Evolutionary conservation across 2,113 vertebrate genomes (phyloP).

Genomic region (Hyaena hyaena): DNA sequence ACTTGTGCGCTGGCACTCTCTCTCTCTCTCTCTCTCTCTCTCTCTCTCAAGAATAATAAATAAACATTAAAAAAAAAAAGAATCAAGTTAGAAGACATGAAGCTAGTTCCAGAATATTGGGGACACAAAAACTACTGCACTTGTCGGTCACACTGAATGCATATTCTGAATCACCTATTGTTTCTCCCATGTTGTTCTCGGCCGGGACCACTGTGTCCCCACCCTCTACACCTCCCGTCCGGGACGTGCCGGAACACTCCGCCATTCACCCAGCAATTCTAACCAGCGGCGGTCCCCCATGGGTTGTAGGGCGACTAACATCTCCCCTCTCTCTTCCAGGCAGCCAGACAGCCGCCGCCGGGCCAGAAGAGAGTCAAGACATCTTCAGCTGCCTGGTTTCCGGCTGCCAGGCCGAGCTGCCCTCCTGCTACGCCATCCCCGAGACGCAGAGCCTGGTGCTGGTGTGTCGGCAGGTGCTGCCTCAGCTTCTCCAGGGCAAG

Average conservation of each 20-base stretch:
- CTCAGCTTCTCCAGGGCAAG: constrained; percentile 83
- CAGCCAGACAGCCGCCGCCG: constrained; percentile 48
- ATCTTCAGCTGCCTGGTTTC: constrained; percentile 90
- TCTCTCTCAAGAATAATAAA: no score
- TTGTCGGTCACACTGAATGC: not conserved
- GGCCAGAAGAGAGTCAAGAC: constrained; percentile 80
- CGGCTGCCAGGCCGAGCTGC: constrained; percentile 81
- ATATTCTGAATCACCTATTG: not conserved
- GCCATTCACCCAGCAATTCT: not conserved
- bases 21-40: no score
- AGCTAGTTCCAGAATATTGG: not conserved
- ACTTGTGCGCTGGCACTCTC: no score
- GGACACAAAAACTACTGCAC: not conserved
- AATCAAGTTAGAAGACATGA: constrained; percentile 12
- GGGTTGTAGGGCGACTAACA: not conserved
- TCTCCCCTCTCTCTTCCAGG: constrained; percentile 81
- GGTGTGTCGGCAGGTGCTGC: constrained; percentile 87
- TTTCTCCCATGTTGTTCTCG: not conserved
- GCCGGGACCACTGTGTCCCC: not conserved
- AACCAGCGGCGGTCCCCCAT: not conserved
- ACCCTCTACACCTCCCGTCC: not conserved
- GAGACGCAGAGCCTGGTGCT: constrained; percentile 86
- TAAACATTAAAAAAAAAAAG: not conserved
- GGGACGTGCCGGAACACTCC: not conserved
- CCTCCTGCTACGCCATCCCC: constrained; percentile 84